Conservation (phyloP, 1,140 invertebrate genomes). For the Anastatus disparis region DNA sequence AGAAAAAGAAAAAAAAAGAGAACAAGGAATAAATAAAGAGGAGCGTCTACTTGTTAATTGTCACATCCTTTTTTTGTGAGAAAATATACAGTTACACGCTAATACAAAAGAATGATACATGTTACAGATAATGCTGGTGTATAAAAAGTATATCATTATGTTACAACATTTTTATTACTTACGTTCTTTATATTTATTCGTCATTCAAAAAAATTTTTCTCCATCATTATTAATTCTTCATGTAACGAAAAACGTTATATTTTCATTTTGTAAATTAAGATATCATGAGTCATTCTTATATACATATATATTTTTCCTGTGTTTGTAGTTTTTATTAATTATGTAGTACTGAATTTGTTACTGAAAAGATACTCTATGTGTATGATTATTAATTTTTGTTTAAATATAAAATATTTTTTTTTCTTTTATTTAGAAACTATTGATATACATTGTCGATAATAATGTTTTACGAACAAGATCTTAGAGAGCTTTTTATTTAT, state of each 20-base stretch:
- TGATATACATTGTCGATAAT: slow-evolving; percentile 20
- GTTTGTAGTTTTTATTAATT: slow-evolving; percentile 18
- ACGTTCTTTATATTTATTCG: background rate
- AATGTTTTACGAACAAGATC: slow-evolving; percentile 18
- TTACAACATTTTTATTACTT: too few species aligned
- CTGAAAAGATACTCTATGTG: background rate
- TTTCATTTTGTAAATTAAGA: slow-evolving; percentile 32
- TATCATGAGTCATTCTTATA: slow-evolving; percentile 23
- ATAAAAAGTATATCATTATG: too few species aligned
- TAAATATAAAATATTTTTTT: slow-evolving; percentile 5
- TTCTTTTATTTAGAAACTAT: slow-evolving; percentile 9
- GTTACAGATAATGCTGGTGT: background rate
- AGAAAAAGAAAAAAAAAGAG: background rate
- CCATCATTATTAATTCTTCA: too few species aligned
- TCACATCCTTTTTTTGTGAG: too few species aligned
- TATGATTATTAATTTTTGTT: too few species aligned
- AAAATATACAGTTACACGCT: too few species aligned
- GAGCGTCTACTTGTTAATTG: too few species aligned
- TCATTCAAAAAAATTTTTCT: background rate
- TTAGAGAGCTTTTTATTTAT: slow-evolving; percentile 38
- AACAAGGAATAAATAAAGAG: too few species aligned
- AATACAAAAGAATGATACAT: too few species aligned
- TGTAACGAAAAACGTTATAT: background rate
- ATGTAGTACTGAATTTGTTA: slow-evolving; percentile 37
- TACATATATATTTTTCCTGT: background rate